A percentile compares a stretch with the other conserved stretches of the same genome.
Evolutionary conservation across 1,140 invertebrate genomes (phyloP).

Genomic region (Heliconius eleuchia): DNA sequence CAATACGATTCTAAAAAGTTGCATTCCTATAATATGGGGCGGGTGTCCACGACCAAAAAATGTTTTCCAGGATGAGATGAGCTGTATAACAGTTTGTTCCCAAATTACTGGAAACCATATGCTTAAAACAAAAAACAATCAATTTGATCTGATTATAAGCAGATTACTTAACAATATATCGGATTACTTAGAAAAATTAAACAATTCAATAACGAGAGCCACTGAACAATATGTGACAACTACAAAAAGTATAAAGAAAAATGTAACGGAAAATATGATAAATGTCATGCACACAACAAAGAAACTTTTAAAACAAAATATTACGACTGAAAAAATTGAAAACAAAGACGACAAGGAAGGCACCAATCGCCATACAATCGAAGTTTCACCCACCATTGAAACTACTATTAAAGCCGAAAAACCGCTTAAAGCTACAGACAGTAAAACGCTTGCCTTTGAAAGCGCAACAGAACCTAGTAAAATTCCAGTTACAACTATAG

Average conservation of each 20-base stretch:
- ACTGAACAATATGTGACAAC: neutral
- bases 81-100: neutral
- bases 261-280: neutral
- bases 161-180: neutral
- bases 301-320: neutral
- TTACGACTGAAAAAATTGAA: neutral
- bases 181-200: neutral
- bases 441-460: neutral
- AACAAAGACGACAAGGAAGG: neutral
- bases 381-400: neutral
- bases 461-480: neutral
- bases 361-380: neutral
- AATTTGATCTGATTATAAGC: neutral
- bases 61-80: constrained; percentile 17
- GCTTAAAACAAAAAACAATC: neutral
- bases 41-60: constrained; percentile 17
- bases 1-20: constrained; percentile 11
- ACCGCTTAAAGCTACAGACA: neutral
- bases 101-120: neutral
- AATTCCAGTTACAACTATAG: neutral
- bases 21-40: constrained; percentile 11
- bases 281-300: neutral
- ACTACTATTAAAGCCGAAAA: neutral
- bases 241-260: neutral
- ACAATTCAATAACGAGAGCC: neutral